These are phyloP conservation scores for Drosophila villosipedis DNA, from an alignment of 2,888 invertebrate species.

Conservation along the genomic window DNA sequence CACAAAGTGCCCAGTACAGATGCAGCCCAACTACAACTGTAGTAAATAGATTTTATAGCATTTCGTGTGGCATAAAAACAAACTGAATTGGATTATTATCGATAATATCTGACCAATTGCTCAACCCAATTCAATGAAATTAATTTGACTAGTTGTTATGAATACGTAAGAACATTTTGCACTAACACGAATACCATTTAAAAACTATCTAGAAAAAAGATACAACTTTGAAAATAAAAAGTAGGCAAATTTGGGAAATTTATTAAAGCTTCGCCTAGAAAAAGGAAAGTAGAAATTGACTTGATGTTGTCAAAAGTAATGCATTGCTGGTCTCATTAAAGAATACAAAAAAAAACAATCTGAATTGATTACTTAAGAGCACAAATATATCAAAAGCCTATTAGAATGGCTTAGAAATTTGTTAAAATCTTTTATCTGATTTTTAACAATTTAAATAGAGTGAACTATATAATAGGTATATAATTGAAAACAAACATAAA, in stretches of 20 bases:
- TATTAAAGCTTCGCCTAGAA: neutral
- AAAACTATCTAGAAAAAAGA: neutral
- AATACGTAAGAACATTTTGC: neutral
- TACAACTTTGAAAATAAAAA: neutral
- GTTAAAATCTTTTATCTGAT: neutral
- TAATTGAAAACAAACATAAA: neutral
- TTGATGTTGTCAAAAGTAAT: neutral
- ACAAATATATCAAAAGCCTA: neutral
- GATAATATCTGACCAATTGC: neutral
- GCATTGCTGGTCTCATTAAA: neutral
- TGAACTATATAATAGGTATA: neutral
- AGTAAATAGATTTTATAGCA: constrained; percentile 15
- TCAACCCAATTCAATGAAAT: neutral
- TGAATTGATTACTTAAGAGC: neutral
- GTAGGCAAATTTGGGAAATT: neutral
- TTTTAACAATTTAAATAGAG: neutral
- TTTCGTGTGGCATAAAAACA: constrained; percentile 2
- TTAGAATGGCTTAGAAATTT: neutral
- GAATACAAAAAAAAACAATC: neutral
- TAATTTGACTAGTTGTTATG: neutral
- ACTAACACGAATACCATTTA: neutral
- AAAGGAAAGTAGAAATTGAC: neutral
- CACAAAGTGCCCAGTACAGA: constrained; percentile 20
- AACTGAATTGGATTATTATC: constrained; percentile 6
- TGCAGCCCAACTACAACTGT: constrained; percentile 14